Percentiles rank a stretch among this genome's conserved stretches.
phyloP scores from a whole-genome alignment of 2,797 vertebrate genomes.

The Pogonophryne albipinna region DNA sequence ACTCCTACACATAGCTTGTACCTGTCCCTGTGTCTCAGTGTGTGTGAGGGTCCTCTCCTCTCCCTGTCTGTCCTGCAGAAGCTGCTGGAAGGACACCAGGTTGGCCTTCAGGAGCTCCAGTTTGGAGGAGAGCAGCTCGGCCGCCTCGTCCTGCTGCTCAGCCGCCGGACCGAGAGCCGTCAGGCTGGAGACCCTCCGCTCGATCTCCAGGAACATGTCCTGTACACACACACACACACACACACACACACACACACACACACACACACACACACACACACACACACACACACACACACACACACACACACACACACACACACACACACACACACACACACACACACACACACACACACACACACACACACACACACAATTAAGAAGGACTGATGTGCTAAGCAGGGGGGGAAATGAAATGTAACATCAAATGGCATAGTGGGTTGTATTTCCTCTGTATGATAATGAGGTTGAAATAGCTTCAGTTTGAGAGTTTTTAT shows the following conservation, averaged over 20 bases:
- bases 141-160: slow-evolving; percentile 68
- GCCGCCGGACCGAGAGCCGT: slow-evolving; percentile 49
- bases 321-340: too few relatives aligned
- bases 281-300: too few relatives aligned
- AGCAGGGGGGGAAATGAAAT: too few relatives aligned
- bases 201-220: slow-evolving; percentile 91
- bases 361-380: too few relatives aligned
- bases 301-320: too few relatives aligned
- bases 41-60: slow-evolving; percentile 76
- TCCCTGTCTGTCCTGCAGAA: slow-evolving; percentile 86
- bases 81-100: slow-evolving; percentile 89
- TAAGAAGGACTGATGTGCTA: too few relatives aligned
- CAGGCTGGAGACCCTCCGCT: slow-evolving; percentile 86
- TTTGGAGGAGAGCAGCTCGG: slow-evolving; percentile 86
- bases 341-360: too few relatives aligned
- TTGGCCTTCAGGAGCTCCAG: slow-evolving; percentile 89
- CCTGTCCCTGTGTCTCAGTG: slow-evolving; percentile 35
- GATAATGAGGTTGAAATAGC: neutral
- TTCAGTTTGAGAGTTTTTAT: neutral
- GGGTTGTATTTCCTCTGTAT: neutral
- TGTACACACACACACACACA: slow-evolving; percentile 56
- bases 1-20: neutral
- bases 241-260: neutral
- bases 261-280: too few relatives aligned
- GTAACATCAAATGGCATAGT: too few relatives aligned